Evolutionary conservation across 2,113 vertebrate species (phyloP).

Genomic region (Pantherophis guttatus): DNA sequence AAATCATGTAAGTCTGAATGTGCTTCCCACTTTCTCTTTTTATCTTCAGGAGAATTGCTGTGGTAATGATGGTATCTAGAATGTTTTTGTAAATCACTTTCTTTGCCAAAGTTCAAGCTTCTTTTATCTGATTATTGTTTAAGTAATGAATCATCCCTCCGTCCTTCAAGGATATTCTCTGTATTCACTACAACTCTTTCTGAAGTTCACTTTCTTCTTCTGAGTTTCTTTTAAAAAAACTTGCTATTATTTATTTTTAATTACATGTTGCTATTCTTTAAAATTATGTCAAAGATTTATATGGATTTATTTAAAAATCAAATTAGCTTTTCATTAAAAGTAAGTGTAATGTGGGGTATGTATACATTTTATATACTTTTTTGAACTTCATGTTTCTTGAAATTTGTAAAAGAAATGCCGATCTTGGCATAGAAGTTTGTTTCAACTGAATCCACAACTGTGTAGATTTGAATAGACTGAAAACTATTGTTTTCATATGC

Average conservation of each 20-base stretch:
- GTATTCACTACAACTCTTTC: neutral
- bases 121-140: neutral
- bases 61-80: neutral
- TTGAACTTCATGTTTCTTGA: neutral
- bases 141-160: neutral
- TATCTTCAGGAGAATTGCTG: neutral
- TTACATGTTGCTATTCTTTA: neutral
- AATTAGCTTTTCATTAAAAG: neutral
- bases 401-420: neutral
- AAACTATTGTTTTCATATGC: neutral
- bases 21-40: neutral
- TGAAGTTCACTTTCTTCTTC: neutral
- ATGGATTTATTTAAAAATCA: neutral
- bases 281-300: neutral
- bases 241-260: neutral
- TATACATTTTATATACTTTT: neutral
- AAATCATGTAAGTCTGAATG: neutral
- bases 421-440: neutral
- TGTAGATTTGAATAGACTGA: neutral
- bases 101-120: neutral
- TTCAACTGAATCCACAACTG: neutral
- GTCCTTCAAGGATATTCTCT: neutral
- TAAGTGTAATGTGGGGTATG: neutral
- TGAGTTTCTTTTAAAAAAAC: neutral
- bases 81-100: neutral